Base-by-base conservation (phyloP, 2,888 invertebrate genomes). In the Synanthedon andrenaeformis region DNA sequence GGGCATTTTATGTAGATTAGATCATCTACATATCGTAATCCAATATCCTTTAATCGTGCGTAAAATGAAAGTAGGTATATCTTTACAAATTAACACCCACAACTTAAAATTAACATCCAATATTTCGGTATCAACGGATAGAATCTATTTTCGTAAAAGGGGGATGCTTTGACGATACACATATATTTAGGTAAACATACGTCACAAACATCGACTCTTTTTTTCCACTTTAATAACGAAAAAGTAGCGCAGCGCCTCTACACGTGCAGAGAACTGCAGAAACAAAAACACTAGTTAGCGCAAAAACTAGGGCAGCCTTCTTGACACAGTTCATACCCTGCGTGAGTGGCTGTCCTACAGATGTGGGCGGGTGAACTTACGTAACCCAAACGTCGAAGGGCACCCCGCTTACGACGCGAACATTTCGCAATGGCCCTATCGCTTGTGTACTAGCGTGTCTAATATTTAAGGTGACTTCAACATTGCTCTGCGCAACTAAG, bases 311-410 rank as follows among this genome's bases (percentile, higher is more conserved):
- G 79, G 70, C 82, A 79, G 61, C 64, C 74, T 66, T 72, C 78
- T 81, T 82, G 84, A 81, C 83, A 84, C 72, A 78, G 77, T 79
- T 79, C 74, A 76, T 75, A 72, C 73, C 76, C 74, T 70, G 70
- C 63, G 81, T 79, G 74, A 81, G 80, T 75, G 76, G 78, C 72
- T 69, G 74, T 74, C 76, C 77, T 77, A 72, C 72, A 72, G 74
- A 70, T 67, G 83, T 82, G 74, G 82, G 83, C 69, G 83, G 73
- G 67, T 66, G 35, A 61, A 61, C 70, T 74, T 82, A 82, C 83
- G 83, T 82, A 84, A 86, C 72, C 67, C 66, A 74, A 76, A 76
- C 76, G 75, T 71, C 76, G 82, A 86, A 86, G 85, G 86, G 85
- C 84, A 73, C 66, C 66, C 72, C 73, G 78, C 78, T 83, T 79